Evolutionary conservation across 2,797 vertebrate genomes (phyloP).

Genomic region (Rhinella marina): DNA sequence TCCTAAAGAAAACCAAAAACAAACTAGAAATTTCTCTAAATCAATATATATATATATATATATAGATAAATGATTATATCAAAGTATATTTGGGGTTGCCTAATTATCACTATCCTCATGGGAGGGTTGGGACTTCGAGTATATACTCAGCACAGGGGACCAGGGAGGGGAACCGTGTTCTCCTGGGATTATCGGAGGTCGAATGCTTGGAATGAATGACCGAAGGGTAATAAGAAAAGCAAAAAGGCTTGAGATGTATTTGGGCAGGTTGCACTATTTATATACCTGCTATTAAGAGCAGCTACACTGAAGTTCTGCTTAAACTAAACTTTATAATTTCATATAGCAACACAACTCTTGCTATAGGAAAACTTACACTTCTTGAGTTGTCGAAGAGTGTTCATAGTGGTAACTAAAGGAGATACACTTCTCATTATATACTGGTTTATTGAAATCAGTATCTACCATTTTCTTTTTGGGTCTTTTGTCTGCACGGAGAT

Average conservation of each 20-base stretch:
- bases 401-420: neutral
- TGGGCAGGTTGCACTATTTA: conserved; percentile 26
- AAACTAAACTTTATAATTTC: neutral
- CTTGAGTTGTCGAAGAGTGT: neutral
- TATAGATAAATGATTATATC: conserved; percentile 29
- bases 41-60: conserved; percentile 63
- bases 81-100: conserved; percentile 43
- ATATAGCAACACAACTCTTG: neutral
- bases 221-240: neutral
- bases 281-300: conserved; percentile 17
- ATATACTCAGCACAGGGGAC: conserved; percentile 44
- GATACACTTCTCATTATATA: neutral
- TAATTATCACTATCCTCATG: conserved; percentile 50
- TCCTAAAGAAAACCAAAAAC: conserved; percentile 42
- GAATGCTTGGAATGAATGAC: conserved; percentile 10
- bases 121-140: conserved; percentile 10
- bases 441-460: neutral
- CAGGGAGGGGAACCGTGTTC: conserved; percentile 3
- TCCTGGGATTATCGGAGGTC: neutral
- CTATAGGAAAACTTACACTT: neutral
- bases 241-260: neutral
- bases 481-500: neutral
- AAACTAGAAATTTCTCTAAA: conserved; percentile 26
- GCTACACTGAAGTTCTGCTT: conserved; percentile 11
- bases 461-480: neutral